Evolutionary conservation across 2,797 vertebrate species (phyloP), one percentile per base, ranked within the genome.

Genomic region (Helarctos malayanus): DNA sequence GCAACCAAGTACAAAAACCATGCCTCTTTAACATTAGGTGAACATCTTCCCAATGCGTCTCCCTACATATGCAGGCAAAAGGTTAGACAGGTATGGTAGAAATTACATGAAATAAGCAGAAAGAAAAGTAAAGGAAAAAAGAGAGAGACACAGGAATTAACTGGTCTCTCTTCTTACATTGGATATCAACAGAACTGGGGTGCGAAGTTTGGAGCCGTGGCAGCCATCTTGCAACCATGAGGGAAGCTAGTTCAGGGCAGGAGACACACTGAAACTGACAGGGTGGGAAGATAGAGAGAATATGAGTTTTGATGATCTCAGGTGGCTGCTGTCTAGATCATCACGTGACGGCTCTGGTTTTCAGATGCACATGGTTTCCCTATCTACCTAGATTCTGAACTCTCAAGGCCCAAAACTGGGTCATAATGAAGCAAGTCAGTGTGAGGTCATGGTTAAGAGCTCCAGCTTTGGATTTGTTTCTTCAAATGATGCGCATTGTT

Each of bases 371-470:
- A 25, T 68, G 73, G 7, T n/a, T 75, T 82, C 47, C 49, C 61
- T 57, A 19, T 80, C 54, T 94, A 73, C 27, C 25, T 29, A 52
- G 47, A 76, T 54, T 75, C 73, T 86, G 27, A 84, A 63, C 94
- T 63, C 57, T 45, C 35, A 86, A 91, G 49, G 29, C 47, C 91
- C 68, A 61, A 84, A 90, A 82, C 12, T 61, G 49, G 47, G 75
- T 81, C n/a, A 71, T 38, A 56, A 71, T 76, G 19, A 88, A 97
- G 78, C 32, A 93, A 94, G 47, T 81, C 71, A 38, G 15, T 54
- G 16, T 57, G 23, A 73, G 29, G 0, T 3, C n/a, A n/a, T 21
- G 16, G 35, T 35, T 45, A 76, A 69, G 23, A 7, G 3, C 11
- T 47, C 3, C 6, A 23, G 69, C 41, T 84, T 63, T 78, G 73